phyloP scores from a whole-genome alignment of 1,140 invertebrate species.

The Zaprionus africanus region DNA sequence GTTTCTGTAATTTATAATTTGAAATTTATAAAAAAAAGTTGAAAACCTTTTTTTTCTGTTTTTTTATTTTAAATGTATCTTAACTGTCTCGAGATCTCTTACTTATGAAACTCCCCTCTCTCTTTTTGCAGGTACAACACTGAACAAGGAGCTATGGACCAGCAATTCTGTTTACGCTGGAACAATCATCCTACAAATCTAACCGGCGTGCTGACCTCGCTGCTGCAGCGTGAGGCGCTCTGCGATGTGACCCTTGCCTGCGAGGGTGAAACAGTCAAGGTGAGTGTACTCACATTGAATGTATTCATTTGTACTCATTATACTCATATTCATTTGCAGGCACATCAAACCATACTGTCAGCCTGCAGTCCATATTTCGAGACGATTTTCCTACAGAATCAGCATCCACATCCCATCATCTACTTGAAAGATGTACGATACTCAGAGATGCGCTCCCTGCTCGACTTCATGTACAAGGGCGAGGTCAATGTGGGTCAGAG shows the following conservation, averaged over 20 bases:
- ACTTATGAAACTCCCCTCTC: not conserved
- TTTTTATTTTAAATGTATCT: too few relatives aligned
- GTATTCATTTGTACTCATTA: not conserved
- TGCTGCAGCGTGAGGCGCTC: constrained; percentile 93
- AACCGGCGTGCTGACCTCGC: constrained; percentile 93
- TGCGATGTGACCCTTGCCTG: constrained; percentile 97
- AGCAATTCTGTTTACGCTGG: constrained; percentile 97
- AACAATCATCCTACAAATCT: constrained; percentile 96
- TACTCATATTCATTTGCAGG: constrained; percentile 82
- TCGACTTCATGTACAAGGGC: constrained; percentile 96
- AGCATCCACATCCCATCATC: constrained; percentile 96
- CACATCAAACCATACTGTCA: constrained; percentile 96
- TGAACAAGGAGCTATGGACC: constrained; percentile 90
- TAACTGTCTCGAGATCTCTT: not conserved
- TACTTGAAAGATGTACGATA: constrained; percentile 95
- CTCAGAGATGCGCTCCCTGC: constrained; percentile 93
- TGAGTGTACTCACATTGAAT: constrained; percentile 49
- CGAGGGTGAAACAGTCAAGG: constrained; percentile 95
- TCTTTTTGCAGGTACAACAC: constrained; percentile 77
- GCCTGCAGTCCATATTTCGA: constrained; percentile 98
- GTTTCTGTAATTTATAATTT: too few relatives aligned
- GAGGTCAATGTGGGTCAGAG: constrained; percentile 95
- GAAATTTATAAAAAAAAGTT: too few relatives aligned
- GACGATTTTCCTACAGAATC: constrained; percentile 95
- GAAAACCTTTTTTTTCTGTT: too few relatives aligned